phyloP scores from a whole-genome alignment of 2,113 vertebrate genomes.

The Acanthisitta chloris region DNA sequence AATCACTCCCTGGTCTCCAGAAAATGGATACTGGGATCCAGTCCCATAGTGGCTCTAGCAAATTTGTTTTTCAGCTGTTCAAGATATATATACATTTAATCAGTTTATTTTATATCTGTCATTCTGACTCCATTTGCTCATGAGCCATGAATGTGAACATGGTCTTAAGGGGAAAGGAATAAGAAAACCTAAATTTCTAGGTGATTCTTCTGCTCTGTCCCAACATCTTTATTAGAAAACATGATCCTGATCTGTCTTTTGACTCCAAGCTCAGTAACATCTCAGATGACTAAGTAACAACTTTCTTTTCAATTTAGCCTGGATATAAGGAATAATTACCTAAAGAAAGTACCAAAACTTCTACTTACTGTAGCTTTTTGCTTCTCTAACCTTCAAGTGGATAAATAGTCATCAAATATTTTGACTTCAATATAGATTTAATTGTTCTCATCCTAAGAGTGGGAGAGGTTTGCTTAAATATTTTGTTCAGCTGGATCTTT shows the following conservation, averaged over 20 bases:
- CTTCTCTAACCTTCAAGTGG: background rate
- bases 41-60: background rate
- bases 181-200: background rate
- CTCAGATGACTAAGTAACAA: background rate
- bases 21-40: background rate
- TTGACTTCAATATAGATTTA: background rate
- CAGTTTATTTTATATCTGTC: background rate
- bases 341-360: rapidly evolving
- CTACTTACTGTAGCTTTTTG: background rate
- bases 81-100: background rate
- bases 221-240: background rate
- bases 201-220: background rate
- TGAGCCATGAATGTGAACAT: background rate
- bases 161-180: background rate
- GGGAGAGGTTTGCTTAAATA: background rate
- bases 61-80: background rate
- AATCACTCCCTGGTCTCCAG: background rate
- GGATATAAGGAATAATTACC: background rate
- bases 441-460: background rate
- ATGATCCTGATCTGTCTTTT: background rate
- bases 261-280: background rate
- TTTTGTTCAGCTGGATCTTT: background rate
- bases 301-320: background rate
- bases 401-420: background rate
- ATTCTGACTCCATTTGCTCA: background rate